Evolutionary conservation across 2,888 invertebrate species (phyloP).

Genomic region (Odontomyia ornata): DNA sequence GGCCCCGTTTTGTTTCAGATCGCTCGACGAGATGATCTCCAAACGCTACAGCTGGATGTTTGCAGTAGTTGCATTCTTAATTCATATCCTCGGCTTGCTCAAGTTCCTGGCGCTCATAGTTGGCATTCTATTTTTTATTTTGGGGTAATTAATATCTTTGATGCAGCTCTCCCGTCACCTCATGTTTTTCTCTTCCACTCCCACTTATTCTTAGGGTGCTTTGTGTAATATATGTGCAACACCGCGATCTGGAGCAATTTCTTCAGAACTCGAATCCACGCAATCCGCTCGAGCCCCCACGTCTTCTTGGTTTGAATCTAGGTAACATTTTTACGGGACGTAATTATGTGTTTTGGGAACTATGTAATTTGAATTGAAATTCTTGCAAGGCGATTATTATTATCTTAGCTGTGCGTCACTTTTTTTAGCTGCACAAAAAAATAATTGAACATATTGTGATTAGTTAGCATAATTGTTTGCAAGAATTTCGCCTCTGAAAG

Average conservation of each 20-base stretch:
- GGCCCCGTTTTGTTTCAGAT: background rate
- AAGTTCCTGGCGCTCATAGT: conserved; percentile 35
- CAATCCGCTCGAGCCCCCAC: conserved; percentile 45
- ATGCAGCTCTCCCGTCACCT: background rate
- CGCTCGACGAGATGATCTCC: conserved; percentile 1
- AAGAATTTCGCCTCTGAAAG: background rate
- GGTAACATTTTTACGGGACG: conserved; percentile 37
- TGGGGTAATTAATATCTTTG: conserved; percentile 38
- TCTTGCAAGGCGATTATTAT: background rate
- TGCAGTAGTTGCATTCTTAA: conserved; percentile 38
- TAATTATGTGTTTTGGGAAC: no score
- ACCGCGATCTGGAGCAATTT: conserved; percentile 45
- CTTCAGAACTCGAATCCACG: conserved; percentile 31
- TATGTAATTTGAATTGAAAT: background rate
- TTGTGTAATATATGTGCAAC: conserved; percentile 46
- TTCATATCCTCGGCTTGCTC: conserved; percentile 45
- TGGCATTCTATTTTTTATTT: conserved; percentile 36
- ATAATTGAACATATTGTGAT: no score
- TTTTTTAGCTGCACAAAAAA: no score
- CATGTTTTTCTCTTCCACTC: background rate
- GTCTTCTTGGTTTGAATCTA: conserved; percentile 47
- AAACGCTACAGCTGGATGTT: conserved; percentile 44
- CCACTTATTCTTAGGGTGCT: conserved; percentile 31
- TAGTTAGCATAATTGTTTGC: background rate
- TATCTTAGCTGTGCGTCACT: no score